phyloP scores from a whole-genome alignment of 1,140 invertebrate genomes.

The Apis dorsata region DNA sequence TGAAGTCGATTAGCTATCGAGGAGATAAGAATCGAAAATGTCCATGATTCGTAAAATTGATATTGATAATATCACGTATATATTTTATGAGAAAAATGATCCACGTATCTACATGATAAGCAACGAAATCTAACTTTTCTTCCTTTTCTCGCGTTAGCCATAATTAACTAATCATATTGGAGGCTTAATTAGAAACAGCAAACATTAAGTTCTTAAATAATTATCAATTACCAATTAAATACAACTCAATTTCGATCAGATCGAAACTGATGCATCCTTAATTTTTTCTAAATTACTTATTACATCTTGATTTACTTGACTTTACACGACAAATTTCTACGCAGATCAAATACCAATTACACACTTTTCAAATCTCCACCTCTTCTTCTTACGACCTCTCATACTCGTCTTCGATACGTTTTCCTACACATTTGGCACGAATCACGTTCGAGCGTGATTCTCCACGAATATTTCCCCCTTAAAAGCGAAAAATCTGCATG shows the following conservation, averaged over 20 bases:
- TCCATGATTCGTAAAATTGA: not conserved
- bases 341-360: too few species aligned
- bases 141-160: not conserved
- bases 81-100: not conserved
- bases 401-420: too few species aligned
- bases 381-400: too few species aligned
- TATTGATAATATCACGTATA: not conserved
- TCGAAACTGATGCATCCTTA: not conserved
- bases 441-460: too few species aligned
- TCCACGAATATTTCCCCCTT: not conserved
- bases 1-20: not conserved
- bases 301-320: not conserved
- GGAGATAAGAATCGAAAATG: not conserved
- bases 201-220: not conserved
- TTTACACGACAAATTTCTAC: not conserved
- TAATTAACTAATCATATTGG: slow-evolving; percentile 13
- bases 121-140: not conserved
- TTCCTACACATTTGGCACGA: too few species aligned
- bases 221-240: slow-evolving; percentile 10
- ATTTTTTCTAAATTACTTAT: not conserved
- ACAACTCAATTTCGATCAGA: slow-evolving; percentile 3
- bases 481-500: not conserved
- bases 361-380: too few species aligned
- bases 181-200: slow-evolving; percentile 3
- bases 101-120: too few species aligned